These are phyloP conservation scores for Ceraclea dissimilis DNA, from an alignment of 2,888 invertebrate genomes.

Conservation along the genomic window DNA sequence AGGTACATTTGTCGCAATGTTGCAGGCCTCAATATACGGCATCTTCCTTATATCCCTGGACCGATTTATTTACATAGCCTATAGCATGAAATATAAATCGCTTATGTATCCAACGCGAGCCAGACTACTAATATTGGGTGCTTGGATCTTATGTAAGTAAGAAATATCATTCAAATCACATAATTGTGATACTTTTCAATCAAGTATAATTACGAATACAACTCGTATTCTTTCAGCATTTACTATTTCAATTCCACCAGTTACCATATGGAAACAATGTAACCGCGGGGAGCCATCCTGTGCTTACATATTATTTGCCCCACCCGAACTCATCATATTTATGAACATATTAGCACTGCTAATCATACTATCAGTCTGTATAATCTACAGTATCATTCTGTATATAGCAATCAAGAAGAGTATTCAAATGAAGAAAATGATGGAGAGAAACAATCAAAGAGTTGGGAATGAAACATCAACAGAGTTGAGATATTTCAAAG, in stretches of 20 bases:
- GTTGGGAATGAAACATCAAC: not conserved
- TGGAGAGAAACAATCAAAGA: not conserved
- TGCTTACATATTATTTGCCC: not conserved
- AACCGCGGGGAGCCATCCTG: not conserved
- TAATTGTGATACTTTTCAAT: too few species aligned
- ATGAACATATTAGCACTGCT: not conserved
- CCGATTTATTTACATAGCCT: not conserved
- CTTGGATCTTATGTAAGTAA: not conserved
- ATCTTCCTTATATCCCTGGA: not conserved
- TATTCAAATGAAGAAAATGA: constrained; percentile 33
- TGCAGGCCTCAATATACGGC: not conserved
- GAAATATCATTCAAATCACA: too few species aligned
- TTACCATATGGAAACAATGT: not conserved
- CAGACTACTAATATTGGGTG: not conserved
- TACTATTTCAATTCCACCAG: not conserved
- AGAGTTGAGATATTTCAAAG: not conserved
- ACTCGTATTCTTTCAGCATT: not conserved
- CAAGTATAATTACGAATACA: too few species aligned
- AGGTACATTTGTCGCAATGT: not conserved
- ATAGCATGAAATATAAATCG: not conserved
- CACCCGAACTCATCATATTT: not conserved
- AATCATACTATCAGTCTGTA: not conserved
- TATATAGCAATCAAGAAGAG: constrained; percentile 36
- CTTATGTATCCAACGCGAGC: not conserved
- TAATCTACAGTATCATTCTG: not conserved